A percentile compares a stretch with the other conserved stretches of the same genome.
Evolutionary conservation across 2,113 vertebrate species (phyloP).

Genomic region (Percina caprodes): DNA sequence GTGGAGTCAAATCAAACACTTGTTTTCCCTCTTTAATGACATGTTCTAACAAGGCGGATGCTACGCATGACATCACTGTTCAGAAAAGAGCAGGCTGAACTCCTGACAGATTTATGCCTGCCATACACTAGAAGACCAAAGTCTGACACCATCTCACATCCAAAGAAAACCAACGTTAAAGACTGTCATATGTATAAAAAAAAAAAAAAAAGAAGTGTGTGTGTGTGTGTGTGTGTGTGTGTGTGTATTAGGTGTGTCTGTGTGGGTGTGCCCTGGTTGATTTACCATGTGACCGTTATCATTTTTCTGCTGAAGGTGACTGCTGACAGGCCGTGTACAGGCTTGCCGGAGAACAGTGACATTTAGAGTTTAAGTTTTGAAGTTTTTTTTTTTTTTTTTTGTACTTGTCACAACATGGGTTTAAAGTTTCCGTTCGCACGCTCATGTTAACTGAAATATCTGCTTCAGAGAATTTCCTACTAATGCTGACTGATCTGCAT

Average conservation of each 20-base stretch:
- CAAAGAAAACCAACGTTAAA: too few relatives aligned
- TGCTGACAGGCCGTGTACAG: conserved; percentile 33
- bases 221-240: background rate
- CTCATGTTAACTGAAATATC: background rate
- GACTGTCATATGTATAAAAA: too few relatives aligned
- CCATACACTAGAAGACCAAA: too few relatives aligned
- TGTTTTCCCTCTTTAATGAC: conserved; percentile 34
- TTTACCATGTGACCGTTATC: conserved; percentile 25
- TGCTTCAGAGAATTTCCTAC: background rate
- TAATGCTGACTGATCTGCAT: background rate
- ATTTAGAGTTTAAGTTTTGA: background rate
- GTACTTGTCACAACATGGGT: conserved; percentile 2
- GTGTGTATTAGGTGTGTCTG: background rate
- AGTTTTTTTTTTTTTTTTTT: background rate
- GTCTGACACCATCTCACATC: too few relatives aligned
- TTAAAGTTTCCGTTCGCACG: conserved; percentile 18
- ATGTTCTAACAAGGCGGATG: conserved; percentile 47
- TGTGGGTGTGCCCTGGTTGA: background rate
- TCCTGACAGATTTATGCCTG: background rate
- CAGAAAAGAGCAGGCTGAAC: background rate
- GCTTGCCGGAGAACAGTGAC: conserved; percentile 30
- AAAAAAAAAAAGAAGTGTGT: too few relatives aligned
- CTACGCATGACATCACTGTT: conserved; percentile 28
- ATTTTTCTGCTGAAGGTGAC: conserved; percentile 25
- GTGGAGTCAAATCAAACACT: conserved; percentile 32